Base-by-base conservation (phyloP, 2,888 invertebrate genomes). In the Acanthosepion pharaonis region DNA sequence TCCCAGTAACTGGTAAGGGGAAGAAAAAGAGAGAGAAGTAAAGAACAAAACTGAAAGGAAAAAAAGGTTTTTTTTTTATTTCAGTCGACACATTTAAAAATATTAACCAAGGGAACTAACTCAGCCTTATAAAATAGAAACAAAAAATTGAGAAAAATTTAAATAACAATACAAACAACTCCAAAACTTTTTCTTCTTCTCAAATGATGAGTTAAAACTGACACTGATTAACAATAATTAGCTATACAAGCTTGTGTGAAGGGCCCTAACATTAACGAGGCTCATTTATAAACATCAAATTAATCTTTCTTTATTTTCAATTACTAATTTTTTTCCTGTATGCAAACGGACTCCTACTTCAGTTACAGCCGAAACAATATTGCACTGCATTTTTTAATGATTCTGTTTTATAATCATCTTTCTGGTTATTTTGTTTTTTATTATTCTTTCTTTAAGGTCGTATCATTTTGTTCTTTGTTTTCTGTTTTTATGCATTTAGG, bases 281-380 rank as follows among this genome's bases (percentile, higher is more conserved):
- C 78, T 78, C 78, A 33, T 78, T 78, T 78, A 78, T 78, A 78
- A 78, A 78, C 78, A 78, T 78, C 78, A 33, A 78, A 78, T 78
- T 78, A 78, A 78, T 78, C 78, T 78, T 78, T 78, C 78, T 78
- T 78, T 78, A 78, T 78, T 78, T 78, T 33, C 78, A 78, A 78
- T 78, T n/a, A 78, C 78, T 78, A 59, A 59, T 59, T 59, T 59
- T 59, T 59, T 59, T 59, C 59, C 59, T 23, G 23, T 6, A 33
- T 78, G 11, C n/a, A 78, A 78, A 78, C 78, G 33, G n/a, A 78
- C 78, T 11, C 78, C 78, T 78, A 78, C 78, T 78, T 78, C n/a
- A 78, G 78, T n/a, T n/a, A n/a, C n/a, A 15, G 11, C n/a, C 78
- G 15, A 78, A 78, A 78, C 78, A 78, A 78, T 78, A n/a, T 15